Base-by-base conservation (phyloP, 2,113 vertebrate species). In the Nothocercus nigrocapillus region DNA sequence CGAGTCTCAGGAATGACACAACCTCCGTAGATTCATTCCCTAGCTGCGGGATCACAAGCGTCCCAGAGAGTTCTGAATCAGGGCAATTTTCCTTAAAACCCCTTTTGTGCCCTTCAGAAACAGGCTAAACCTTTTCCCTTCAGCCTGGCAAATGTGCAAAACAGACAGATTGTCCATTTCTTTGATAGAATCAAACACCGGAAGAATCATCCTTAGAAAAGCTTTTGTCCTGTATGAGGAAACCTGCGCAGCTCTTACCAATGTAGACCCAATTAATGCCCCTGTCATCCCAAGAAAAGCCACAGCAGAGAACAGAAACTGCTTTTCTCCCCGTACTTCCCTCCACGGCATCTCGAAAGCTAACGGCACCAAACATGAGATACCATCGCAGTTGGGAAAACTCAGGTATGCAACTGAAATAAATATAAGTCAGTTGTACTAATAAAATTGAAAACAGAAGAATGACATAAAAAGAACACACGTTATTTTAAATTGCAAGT, bases 401-500 rank as follows among this genome's bases (percentile, higher is more conserved):
- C 54, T 19, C 21, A 42, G 62, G 74, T 79, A 87, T 80, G 77
- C 36, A 49, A 69, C 76, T 40, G 72, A 36, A 69, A 66, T 79
- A 92, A 95, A 90, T 72, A 76, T 15, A 93, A 69, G 5, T 89
- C 21, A 4, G 40, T 89, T 82, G 70, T 84, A 89, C 53, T 53
- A 82, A 73, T 76, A 81, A 95, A 91, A 95, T 21, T 88, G 93
- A 88, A 94, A 88, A 76, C 70, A 94, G 56, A 93, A 64, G 89
- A 95, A 88, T 90, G 6, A 61, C 85, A 79, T 90, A 87, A 97
- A 93, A 90, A 92, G 83, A 94, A 96, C 5, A 59, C 47, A 82
- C 59, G 34, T 96, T 88, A 88, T 82, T 96, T 95, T 93, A 95
- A 95, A 95, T 94, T 96, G 75, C 82, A 85, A 59, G 56, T 92